Evolutionary conservation across 2,113 vertebrate species (phyloP), one percentile per base, ranked within the genome.

Genomic region (Oreocharis arfaki): DNA sequence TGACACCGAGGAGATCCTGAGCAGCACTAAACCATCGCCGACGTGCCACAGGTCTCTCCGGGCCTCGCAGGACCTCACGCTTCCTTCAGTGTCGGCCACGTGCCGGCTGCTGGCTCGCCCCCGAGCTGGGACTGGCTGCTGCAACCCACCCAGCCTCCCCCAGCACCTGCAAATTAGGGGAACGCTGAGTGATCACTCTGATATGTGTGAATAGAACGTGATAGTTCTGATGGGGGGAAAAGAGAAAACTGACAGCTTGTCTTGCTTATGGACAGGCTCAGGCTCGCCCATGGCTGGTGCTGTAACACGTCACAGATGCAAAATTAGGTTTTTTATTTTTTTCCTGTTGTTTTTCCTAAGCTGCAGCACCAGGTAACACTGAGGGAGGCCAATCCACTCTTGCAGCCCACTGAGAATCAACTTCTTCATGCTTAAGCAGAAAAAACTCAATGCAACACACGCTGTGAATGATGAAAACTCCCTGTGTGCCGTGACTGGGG

Each of bases 401-500:
- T 20, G 1, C 39, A 80, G 37, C 27, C 44, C 1, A 0, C 15
- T 56, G 53, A 90, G 67, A 92, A 64, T 52, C 61, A 73, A 35
- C 71, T 69, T 61, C 61, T 79, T 78, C 65, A 52, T 2, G 3
- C 33, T 56, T 28, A 30, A 37, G 37, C 53, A 76, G 61, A 55
- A 83, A 76, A 96, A 85, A 27, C 16, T 76, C 59, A 76, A 26
- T 2, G 7, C 17, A 65, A 56, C 19, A 52, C 30, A 52, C 3
- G 6, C 28, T 1, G 3, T 21, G 37, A 73, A 57, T 37, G 39
- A 75, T 33, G 61, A 87, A 70, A 87, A 6, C 42, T 77, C 35
- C 16, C 47, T 0, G 0, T 0, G 2, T 63, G 32, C 56, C n/a
- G 22, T 0, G 1, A 61, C 64, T 55, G 9, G 13, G 19, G 23